Base-by-base conservation (phyloP, 2,113 vertebrate genomes). In the Ancistrus triradiatus region DNA sequence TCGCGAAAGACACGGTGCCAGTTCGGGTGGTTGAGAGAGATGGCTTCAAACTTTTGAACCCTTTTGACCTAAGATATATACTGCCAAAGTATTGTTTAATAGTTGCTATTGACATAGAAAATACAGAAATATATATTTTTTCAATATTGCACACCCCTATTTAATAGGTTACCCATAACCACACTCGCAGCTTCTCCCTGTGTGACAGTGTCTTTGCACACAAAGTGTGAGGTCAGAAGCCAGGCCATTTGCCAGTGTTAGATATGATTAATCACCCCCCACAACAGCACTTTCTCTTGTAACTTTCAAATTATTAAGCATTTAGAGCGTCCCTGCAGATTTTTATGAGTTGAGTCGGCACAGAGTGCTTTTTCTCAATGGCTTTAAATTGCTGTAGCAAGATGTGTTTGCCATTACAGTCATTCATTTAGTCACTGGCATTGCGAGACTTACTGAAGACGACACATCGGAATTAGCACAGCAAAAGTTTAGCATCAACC, bases 291-390 rank as follows among this genome's bases (percentile, higher is more conserved):
- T 86, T 78, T 80, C 83, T 76, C 83, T 74, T 85, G 85, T 87
- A 87, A 87, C 84, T 85, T 85, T 83, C 69, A 86, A 87, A 87
- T 89, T 81, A 89, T 89, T 85, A 87, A 86, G 83, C 85, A 78
- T 86, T 84, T 83, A 83, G 77, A 83, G 69, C 74, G 69, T 72
- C 75, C 57, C 83, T 79, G 78, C 73, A 78, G 80, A 80, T 83
- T 83, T 85, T 83, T 82, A 88, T 76, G 31, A 77, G 80, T 81
- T 76, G 31, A 77, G 80, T 81, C 74, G 78, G 72, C 79, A n/a
- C 38, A 74, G 59, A 46, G 49, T 13, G 42, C 28, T 56, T 49
- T 37, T 18, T 27, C 49, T 19, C 43, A 15, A 21, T 3, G 25
- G 28, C 3, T 66, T 18, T 14, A 63, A 56, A 63, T 49, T 56